A percentile compares a stretch with the other conserved stretches of the same genome.
Evolutionary conservation across 2,888 invertebrate genomes (phyloP).

Genomic region (Torymus auratus): DNA sequence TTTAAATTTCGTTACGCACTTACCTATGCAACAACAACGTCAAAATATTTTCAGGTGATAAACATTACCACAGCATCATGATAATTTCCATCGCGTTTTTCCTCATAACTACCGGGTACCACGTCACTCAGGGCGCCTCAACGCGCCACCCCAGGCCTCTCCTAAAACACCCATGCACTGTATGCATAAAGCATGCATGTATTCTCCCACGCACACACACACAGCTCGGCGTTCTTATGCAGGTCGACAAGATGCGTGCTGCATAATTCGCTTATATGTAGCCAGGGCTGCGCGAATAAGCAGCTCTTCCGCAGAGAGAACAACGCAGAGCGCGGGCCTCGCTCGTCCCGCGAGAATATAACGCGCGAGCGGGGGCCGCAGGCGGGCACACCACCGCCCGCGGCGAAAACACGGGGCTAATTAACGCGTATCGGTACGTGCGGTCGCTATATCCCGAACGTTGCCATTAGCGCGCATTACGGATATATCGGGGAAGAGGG

Average conservation of each 20-base stretch:
- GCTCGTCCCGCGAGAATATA: background rate
- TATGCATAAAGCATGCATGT: no score
- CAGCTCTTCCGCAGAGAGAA: background rate
- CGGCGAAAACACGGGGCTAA: constrained; percentile 56
- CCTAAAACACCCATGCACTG: no score
- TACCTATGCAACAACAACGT: no score
- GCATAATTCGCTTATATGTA: constrained; percentile 28
- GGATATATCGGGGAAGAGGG: constrained; percentile 9
- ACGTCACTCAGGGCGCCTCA: no score
- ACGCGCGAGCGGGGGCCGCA: background rate
- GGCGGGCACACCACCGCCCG: background rate
- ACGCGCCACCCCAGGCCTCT: no score
- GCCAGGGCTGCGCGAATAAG: background rate
- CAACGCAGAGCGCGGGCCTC: no score
- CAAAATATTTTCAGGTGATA: no score
- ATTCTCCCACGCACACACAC: background rate
- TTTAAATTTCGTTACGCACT: no score
- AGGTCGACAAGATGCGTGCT: background rate
- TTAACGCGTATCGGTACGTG: constrained; percentile 56
- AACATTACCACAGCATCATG: no score
- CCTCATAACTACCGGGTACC: no score
- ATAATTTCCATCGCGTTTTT: no score
- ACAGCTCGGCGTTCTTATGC: background rate
- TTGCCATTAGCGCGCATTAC: constrained; percentile 40
- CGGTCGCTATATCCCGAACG: constrained; percentile 16